Base-by-base conservation (phyloP, 2,888 invertebrate species). In the Hartigia nigra region DNA sequence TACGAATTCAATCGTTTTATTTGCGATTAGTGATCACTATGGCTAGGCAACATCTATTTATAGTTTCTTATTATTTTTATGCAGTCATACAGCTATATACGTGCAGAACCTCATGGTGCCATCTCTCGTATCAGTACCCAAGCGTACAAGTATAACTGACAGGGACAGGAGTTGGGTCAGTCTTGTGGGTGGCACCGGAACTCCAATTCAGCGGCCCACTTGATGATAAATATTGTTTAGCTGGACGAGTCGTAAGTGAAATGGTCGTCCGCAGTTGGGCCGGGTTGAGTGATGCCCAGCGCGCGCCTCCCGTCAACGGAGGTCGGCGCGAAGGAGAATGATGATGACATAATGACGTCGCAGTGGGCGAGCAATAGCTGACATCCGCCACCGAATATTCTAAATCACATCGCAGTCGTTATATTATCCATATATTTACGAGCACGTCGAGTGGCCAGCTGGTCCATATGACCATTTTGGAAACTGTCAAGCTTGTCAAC, bases 331-430 rank as follows among this genome's bases (percentile, higher is more conserved):
- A 90, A 91, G 89, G 89, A 91, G 91, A 91, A 90, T 91, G 89
- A 91, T 91, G 91, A 91, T 90, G 91, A 91, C 91, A 91, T 90
- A 91, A 91, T 91, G 91, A 91, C 91, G 86, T 90, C 90, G 89
- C 90, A 88, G 91, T 91, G 91, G 90, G 91, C 91, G 91, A 91
- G 91, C 91, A 91, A 91, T 91, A 90, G 89, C 90, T 90, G 90
- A 91, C 91, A 91, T 91, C 91, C 91, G 91, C 90, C 90, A 89
- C 91, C 90, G 88, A 91, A 91, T 90, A 91, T 91, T 91, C 91
- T 90, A 91, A 90, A 91, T 91, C 90, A 89, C 90, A 85, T 78
- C 76, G 77, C 77, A 55, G 55, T 55, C 55, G 55, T 55, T 55
- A 55, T 55, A 55, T 55, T 55, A 55, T 55, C 55, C 55, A 55